Evolutionary conservation across 2,797 vertebrate genomes (phyloP).

Genomic region (Lacerta bilineata): DNA sequence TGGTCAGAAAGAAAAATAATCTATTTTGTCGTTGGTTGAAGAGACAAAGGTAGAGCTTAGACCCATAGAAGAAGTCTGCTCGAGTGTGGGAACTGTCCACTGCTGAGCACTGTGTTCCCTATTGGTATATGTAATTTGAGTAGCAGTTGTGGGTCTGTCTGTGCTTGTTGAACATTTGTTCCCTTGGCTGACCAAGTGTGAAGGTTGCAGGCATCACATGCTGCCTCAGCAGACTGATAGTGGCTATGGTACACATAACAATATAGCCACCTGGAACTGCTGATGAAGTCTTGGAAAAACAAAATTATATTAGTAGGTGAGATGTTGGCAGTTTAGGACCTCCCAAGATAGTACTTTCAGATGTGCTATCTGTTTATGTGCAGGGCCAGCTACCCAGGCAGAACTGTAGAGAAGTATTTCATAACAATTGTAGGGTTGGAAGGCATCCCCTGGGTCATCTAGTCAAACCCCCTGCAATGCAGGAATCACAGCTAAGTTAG

Average conservation of each 20-base stretch:
- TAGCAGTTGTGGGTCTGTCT: neutral
- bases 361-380: neutral
- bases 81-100: neutral
- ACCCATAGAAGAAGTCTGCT: neutral
- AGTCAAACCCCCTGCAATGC: too few species aligned
- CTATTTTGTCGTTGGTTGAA: neutral
- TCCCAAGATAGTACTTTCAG: neutral
- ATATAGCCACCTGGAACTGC: neutral
- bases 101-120: neutral
- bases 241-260: neutral
- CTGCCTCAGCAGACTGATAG: neutral
- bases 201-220: neutral
- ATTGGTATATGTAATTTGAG: neutral
- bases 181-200: neutral
- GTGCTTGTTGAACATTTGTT: neutral
- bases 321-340: neutral
- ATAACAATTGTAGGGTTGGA: too few species aligned
- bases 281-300: neutral
- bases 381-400: neutral
- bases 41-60: neutral
- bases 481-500: too few species aligned
- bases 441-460: too few species aligned
- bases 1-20: neutral
- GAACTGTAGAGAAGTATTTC: too few species aligned
- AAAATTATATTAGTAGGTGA: neutral